These are phyloP conservation scores for Lasioglossum figueresi DNA, from an alignment of 2,888 invertebrate species.

Conservation along the genomic window DNA sequence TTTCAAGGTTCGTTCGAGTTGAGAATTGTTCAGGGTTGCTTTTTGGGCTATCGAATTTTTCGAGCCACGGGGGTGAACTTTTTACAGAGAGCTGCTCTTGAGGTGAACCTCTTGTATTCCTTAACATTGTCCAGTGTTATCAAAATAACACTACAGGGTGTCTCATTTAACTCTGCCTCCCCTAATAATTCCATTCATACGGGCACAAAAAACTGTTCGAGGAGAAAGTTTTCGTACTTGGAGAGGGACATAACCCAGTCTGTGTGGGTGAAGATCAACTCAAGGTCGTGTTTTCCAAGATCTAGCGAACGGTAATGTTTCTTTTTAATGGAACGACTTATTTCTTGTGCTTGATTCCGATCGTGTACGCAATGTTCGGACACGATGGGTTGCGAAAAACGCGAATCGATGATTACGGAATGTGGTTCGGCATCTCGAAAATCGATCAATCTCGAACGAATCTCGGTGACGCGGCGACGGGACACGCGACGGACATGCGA, in stretches of 20 bases:
- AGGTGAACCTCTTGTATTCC: neutral
- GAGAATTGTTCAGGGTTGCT: neutral
- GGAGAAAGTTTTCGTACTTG: neutral
- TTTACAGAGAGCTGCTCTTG: neutral
- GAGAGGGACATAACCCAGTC: neutral
- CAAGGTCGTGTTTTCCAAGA: neutral
- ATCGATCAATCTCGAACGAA: slow-evolving; percentile 39
- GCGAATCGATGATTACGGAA: neutral
- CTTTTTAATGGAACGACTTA: too few relatives aligned
- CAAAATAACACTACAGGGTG: too few relatives aligned
- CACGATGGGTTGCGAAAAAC: neutral
- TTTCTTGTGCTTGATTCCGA: too few relatives aligned
- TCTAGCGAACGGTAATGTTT: too few relatives aligned
- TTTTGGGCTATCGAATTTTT: neutral
- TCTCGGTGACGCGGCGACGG: slow-evolving; percentile 28
- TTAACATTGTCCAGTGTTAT: too few relatives aligned
- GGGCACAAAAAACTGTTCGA: too few relatives aligned
- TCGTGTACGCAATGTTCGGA: neutral
- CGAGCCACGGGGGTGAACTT: neutral
- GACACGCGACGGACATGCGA: slow-evolving; percentile 30
- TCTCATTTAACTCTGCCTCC: too few relatives aligned
- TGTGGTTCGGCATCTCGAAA: neutral
- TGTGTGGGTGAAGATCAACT: neutral
- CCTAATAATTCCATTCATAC: too few relatives aligned
- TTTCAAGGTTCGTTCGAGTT: neutral